phyloP scores from a whole-genome alignment of 1,140 invertebrate species.

The Oreohelix idahoensis region DNA sequence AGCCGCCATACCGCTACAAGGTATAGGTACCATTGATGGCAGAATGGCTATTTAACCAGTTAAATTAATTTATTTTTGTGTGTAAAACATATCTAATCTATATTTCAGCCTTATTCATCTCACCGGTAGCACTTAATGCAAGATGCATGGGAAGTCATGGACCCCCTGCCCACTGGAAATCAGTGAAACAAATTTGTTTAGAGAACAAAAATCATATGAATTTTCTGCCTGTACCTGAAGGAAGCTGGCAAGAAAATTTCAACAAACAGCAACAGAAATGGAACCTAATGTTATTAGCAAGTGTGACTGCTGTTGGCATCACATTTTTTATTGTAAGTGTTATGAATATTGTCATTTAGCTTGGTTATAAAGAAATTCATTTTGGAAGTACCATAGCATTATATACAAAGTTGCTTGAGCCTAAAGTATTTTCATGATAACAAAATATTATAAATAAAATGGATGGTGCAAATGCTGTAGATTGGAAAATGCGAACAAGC shows the following conservation, averaged over 20 bases:
- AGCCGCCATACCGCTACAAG: too few relatives aligned
- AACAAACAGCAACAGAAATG: constrained; percentile 40
- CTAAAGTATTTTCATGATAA: too few relatives aligned
- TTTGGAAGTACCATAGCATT: too few relatives aligned
- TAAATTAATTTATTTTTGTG: too few relatives aligned
- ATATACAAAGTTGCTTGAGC: too few relatives aligned
- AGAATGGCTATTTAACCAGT: too few relatives aligned
- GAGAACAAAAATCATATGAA: constrained; percentile 55
- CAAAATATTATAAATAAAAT: too few relatives aligned
- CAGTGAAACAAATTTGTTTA: constrained; percentile 50
- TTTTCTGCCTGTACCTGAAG: constrained; percentile 56
- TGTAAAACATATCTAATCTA: neutral
- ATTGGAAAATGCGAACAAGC: too few relatives aligned
- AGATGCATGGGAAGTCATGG: constrained; percentile 50
- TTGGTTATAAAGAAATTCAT: too few relatives aligned
- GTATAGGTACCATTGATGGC: too few relatives aligned
- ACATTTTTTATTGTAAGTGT: constrained; percentile 52
- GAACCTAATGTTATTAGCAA: constrained; percentile 45
- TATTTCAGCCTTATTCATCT: neutral
- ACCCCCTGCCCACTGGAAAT: constrained; percentile 48
- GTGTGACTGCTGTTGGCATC: constrained; percentile 36
- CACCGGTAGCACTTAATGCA: constrained; percentile 10
- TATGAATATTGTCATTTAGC: neutral
- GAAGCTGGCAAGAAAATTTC: constrained; percentile 61
- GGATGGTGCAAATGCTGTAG: too few relatives aligned